Conservation (phyloP, 2,888 invertebrate genomes). For the Lysandra coridon region DNA sequence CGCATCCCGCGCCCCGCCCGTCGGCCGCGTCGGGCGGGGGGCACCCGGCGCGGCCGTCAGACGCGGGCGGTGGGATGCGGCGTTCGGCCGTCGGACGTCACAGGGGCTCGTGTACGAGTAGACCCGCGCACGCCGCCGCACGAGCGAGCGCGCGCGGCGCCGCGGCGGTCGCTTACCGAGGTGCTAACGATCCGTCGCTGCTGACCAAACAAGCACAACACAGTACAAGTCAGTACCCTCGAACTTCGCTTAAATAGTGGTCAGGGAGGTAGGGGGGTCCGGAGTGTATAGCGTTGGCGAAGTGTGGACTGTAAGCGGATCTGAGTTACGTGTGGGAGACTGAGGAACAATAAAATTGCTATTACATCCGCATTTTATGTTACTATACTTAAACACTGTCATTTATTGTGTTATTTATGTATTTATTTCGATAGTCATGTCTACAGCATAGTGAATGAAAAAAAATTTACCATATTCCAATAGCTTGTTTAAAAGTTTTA, state of each 20-base stretch:
- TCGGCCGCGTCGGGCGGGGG: conserved; percentile 40
- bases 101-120: conserved; percentile 73
- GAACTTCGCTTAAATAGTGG: conserved; percentile 61
- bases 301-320: conserved; percentile 40
- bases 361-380: conserved; percentile 21
- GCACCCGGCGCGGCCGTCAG: conserved; percentile 37
- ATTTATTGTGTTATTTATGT: neutral
- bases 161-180: conserved; percentile 75
- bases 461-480: neutral
- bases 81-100: conserved; percentile 74
- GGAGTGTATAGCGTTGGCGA: conserved; percentile 41
- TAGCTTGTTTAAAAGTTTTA: neutral
- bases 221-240: conserved; percentile 77
- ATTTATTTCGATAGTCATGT: neutral
- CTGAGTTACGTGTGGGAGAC: conserved; percentile 34
- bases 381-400: neutral
- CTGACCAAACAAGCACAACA: conserved; percentile 80
- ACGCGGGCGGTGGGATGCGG: conserved; percentile 43
- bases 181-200: conserved; percentile 79
- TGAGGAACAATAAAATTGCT: conserved; percentile 20
- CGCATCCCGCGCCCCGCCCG: conserved; percentile 47
- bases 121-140: conserved; percentile 61
- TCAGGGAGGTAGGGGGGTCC: conserved; percentile 46
- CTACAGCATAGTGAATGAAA: neutral
- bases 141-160: conserved; percentile 59